Evolutionary conservation across 2,888 invertebrate species (phyloP), one percentile per base, ranked within the genome.

Genomic region (Ligdia adustata): DNA sequence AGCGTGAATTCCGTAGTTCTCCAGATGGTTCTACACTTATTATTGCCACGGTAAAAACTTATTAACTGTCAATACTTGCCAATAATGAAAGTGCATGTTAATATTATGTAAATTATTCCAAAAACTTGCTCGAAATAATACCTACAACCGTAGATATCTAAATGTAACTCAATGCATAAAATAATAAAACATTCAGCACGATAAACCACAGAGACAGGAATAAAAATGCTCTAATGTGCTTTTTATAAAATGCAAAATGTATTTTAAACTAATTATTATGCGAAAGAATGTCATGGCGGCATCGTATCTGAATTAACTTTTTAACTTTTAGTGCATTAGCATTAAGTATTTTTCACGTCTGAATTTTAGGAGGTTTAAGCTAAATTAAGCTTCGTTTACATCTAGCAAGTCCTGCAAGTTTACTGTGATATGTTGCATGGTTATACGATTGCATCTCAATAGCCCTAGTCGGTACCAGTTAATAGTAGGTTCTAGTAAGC

Each of bases 221-320:
- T 55, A 52, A 52, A 51, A 50, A 50, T 27, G 35, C 18, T n/a
- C 45, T 50, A 35, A 45, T 50, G 29, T 27, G 47, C 26, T 38
- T 38, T 50, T 55, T 42, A 39, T 37, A 12, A 53, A 56, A 44
- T 29, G 49, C 48, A 48, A 20, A 18, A 20, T 60, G 55, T 59
- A 58, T 66, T 62, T 56, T 44, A 2, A 59, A 57, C 57, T 60
- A 63, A 67, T 54, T 55, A 58, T 60, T 58, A 70, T 64, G 57
- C 66, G 53, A 60, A 56, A 44, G 50, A 54, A 42, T 51, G 68
- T 64, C 64, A 66, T 56, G 56, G 45, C 42, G 34, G 13, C 34
- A 29, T 38, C 55, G 47, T 37, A 28, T 48, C 47, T 58, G 57
- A 51, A 69, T 64, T 68, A 61, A 50, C 55, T 55, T 66, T 67